phyloP scores from a whole-genome alignment of 2,888 invertebrate species.

The Spilarctia lutea region DNA sequence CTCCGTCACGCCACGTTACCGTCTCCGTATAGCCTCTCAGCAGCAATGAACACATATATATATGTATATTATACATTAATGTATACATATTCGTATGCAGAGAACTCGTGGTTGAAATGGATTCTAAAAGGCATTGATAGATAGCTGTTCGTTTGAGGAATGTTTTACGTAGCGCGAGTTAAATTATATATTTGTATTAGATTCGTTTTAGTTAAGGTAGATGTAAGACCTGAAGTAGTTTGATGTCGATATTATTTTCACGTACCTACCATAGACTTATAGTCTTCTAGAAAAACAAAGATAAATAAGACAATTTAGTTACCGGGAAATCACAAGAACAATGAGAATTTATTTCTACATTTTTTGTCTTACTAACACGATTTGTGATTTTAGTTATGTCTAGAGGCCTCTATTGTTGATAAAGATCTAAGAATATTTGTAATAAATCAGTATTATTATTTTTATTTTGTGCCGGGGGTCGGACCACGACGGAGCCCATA shows the following conservation, averaged over 20 bases:
- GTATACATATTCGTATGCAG: constrained; percentile 25
- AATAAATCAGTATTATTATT: neutral
- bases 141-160: constrained; percentile 31
- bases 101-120: constrained; percentile 23
- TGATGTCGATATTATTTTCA: neutral
- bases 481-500: no score
- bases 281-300: neutral
- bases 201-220: neutral
- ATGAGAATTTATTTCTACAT: neutral
- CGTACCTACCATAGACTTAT: neutral
- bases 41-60: constrained; percentile 55
- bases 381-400: neutral
- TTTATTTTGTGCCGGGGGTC: no score
- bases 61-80: constrained; percentile 34
- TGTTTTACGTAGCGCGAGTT: neutral
- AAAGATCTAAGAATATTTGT: neutral
- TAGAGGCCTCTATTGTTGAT: neutral
- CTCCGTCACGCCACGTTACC: constrained; percentile 71
- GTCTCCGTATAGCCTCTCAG: constrained; percentile 56
- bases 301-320: neutral
- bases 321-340: neutral
- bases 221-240: neutral
- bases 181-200: neutral
- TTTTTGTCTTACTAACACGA: neutral
- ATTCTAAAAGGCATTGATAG: constrained; percentile 39